Evolutionary conservation across 2,888 invertebrate species (phyloP).

Genomic region (Aporophyla nigra): DNA sequence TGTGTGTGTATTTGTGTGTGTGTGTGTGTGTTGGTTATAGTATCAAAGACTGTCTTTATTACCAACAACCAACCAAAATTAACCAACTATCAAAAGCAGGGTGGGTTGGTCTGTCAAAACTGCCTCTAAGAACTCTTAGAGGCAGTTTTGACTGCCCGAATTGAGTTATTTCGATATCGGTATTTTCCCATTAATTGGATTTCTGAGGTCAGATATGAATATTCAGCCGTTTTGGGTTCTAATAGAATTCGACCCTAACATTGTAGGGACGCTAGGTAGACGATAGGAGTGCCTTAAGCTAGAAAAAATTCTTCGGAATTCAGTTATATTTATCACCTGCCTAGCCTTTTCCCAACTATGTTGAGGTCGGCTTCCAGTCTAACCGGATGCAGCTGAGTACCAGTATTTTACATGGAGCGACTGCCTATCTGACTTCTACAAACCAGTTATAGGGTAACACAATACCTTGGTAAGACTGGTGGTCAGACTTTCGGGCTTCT

Average conservation of each 20-base stretch:
- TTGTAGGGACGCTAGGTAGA: slow-evolving; percentile 1
- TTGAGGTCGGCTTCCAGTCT: no score
- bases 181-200: slow-evolving; percentile 37
- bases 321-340: neutral
- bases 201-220: slow-evolving; percentile 33
- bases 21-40: neutral
- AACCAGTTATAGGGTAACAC: no score
- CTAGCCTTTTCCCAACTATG: no score
- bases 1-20: no score
- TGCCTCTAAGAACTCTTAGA: neutral
- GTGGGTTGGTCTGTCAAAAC: no score
- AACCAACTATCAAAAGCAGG: no score
- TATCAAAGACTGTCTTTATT: neutral
- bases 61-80: no score
- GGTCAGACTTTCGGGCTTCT: no score
- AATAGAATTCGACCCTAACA: slow-evolving; percentile 27
- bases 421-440: no score
- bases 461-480: no score
- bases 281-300: neutral
- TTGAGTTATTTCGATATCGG: slow-evolving; percentile 15
- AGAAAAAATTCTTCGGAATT: neutral
- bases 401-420: no score
- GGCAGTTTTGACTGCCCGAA: neutral
- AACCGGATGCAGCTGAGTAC: no score
- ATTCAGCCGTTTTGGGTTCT: slow-evolving; percentile 31